Percentiles rank a stretch among this genome's conserved stretches.
These are phyloP conservation scores for Dendrolimus punctatus DNA, from an alignment of 1,140 invertebrate species.

Conservation along the genomic window DNA sequence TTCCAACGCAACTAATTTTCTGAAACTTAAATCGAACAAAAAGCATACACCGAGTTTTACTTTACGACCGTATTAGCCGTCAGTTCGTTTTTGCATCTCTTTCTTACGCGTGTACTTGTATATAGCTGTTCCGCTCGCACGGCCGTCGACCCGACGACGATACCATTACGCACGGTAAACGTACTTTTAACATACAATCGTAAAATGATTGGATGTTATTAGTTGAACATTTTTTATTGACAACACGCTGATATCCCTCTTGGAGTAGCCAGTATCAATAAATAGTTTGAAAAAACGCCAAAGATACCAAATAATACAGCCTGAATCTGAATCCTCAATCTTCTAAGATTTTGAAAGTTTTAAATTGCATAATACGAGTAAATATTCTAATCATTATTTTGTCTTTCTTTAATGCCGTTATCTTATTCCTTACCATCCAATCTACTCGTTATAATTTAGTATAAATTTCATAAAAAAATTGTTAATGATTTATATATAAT, in stretches of 20 bases:
- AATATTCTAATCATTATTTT: too few species aligned
- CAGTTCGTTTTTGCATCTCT: slow-evolving; percentile 25
- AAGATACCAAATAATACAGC: neutral
- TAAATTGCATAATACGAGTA: too few species aligned
- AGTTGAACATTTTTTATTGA: slow-evolving; percentile 16
- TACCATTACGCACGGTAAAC: slow-evolving; percentile 21
- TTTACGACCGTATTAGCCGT: slow-evolving; percentile 47
- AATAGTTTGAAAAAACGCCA: too few species aligned
- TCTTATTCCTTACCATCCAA: too few species aligned
- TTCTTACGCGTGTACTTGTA: slow-evolving; percentile 8
- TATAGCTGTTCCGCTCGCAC: slow-evolving; percentile 29
- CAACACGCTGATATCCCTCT: slow-evolving; percentile 5
- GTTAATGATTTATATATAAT: too few species aligned
- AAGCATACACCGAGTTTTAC: slow-evolving; percentile 44
- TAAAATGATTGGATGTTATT: slow-evolving; percentile 20
- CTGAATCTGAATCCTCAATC: slow-evolving; percentile 1
- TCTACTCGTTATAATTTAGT: too few species aligned
- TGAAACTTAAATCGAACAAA: slow-evolving; percentile 31
- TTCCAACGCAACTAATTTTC: slow-evolving; percentile 4
- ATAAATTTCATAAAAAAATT: too few species aligned
- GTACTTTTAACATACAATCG: slow-evolving; percentile 20
- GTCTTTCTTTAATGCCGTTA: too few species aligned
- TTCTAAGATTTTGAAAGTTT: neutral
- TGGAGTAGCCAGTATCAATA: too few species aligned
- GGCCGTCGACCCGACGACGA: slow-evolving; percentile 47